Base-by-base conservation (phyloP, 2,888 invertebrate genomes). In the Dimorphilus gyrociliatus region DNA sequence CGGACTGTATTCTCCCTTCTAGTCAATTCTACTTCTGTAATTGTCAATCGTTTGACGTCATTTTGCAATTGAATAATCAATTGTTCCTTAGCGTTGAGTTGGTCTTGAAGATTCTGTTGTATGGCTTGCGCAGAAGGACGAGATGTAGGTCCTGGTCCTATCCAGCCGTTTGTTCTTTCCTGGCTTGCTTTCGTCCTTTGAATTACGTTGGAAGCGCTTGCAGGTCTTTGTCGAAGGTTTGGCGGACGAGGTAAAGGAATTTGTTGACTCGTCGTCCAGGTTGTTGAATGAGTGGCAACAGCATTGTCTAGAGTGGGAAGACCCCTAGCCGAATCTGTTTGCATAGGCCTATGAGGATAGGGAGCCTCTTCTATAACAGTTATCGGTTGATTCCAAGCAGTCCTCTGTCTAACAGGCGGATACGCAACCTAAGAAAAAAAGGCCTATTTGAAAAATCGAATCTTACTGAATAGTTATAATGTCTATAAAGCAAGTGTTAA, bases 1-100 rank as follows among this genome's bases (percentile, higher is more conserved):
- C 50, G 48, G 12, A 55, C 38, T 10, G 48, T 40, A 21, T 51
- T 50, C 21, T 56, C 57, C 32, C 55, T 57, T 13, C 47, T 43
- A 23, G 40, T 35, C 1, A 47, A 40, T 16, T 59, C 56, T 27
- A 43, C 37, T 38, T 59, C 55, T 6, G 47, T 32, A 12, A 34
- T 33, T 7, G 46, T 34, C 15, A 58, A 38, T 15, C 53, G 35
- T 4, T 37, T 42, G 6, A 53, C 40, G 34, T 58, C 58, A 14
- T 54, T 53, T 16, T 44, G 42, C 14, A 56, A 34, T 16, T 48
- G 48, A 16, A 44, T 35, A 13, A 57, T 44, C 32, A 41, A 50
- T 33, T 54, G 53, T 25, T 57, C 56, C 53, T 58, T 28, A 13
- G 29, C 30, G n/a, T 12, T 2, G 14, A 4, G 23, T n/a, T 10